These are phyloP conservation scores for Dorcus hopei DNA, from an alignment of 2,888 invertebrate species.

Conservation along the genomic window DNA sequence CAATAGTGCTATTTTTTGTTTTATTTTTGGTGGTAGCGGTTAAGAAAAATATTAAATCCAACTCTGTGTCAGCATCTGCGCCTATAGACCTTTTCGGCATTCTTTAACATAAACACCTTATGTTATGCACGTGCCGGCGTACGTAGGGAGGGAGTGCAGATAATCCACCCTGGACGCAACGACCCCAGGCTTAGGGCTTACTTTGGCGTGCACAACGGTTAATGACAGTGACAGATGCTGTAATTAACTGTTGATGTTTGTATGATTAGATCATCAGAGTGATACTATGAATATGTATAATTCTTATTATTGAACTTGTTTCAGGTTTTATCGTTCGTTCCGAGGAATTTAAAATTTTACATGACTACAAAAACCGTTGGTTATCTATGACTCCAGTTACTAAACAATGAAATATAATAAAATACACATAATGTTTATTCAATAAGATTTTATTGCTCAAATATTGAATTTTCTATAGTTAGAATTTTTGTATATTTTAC, in stretches of 20 bases:
- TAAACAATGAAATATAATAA: too few relatives aligned
- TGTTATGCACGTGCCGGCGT: slow-evolving; percentile 39
- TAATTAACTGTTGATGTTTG: slow-evolving; percentile 40
- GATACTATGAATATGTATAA: slow-evolving; percentile 42
- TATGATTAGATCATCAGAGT: slow-evolving; percentile 37
- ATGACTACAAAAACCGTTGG: too few relatives aligned
- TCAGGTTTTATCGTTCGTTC: too few relatives aligned
- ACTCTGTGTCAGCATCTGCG: slow-evolving; percentile 34
- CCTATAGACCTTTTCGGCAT: slow-evolving; percentile 36
- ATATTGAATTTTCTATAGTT: too few relatives aligned
- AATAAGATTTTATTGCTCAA: too few relatives aligned
- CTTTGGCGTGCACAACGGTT: slow-evolving; percentile 28
- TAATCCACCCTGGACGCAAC: slow-evolving; percentile 28
- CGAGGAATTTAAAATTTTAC: too few relatives aligned
- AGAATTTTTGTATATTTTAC: too few relatives aligned
- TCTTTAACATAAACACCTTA: slow-evolving; percentile 43
- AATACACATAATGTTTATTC: too few relatives aligned
- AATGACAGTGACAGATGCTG: slow-evolving; percentile 43
- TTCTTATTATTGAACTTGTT: slow-evolving; percentile 26
- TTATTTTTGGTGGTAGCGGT: background rate
- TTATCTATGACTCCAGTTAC: too few relatives aligned
- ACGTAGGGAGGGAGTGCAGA: slow-evolving; percentile 23
- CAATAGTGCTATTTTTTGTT: background rate
- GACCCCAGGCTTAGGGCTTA: slow-evolving; percentile 19
- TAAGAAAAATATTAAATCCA: slow-evolving; percentile 12